A percentile compares a stretch with the other conserved stretches of the same genome.
These are phyloP conservation scores for Sapajus apella DNA, from an alignment of 2,113 vertebrate genomes.

Conservation along the genomic window DNA sequence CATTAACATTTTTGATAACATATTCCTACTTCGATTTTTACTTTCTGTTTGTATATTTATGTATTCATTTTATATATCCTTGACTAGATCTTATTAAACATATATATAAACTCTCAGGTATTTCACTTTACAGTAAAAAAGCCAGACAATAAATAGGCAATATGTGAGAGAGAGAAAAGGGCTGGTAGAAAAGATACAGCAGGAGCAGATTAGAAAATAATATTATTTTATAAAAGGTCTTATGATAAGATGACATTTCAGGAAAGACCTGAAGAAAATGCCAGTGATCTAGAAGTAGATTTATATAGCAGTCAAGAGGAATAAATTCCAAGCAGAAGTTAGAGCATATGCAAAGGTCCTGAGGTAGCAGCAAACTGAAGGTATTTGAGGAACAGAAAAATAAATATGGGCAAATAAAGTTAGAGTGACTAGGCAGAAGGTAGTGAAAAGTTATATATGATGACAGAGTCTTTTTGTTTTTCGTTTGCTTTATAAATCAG, in stretches of 20 bases:
- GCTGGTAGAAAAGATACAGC: neutral
- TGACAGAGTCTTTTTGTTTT: neutral
- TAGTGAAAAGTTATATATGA: neutral
- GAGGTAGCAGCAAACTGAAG: neutral
- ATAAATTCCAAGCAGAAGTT: neutral
- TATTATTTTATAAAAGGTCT: neutral
- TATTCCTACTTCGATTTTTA: neutral
- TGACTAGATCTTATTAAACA: neutral
- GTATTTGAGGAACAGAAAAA: neutral
- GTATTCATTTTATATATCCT: neutral
- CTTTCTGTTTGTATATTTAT: neutral
- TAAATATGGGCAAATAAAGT: neutral
- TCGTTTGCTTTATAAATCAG: neutral
- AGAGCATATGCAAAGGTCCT: neutral
- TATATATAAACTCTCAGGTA: neutral
- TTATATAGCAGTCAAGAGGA: neutral
- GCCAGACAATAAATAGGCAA: neutral
- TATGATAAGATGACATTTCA: neutral
- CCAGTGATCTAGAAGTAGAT: neutral
- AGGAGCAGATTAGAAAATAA: neutral
- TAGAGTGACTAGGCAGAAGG: neutral
- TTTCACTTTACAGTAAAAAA: neutral
- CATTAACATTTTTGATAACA: neutral
- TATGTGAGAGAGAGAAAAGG: neutral
- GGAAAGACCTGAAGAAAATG: neutral